A percentile compares a stretch with the other conserved stretches of the same genome.
These are phyloP conservation scores for Casuarius casuarius DNA, from an alignment of 2,113 vertebrate genomes.

Conservation along the genomic window DNA sequence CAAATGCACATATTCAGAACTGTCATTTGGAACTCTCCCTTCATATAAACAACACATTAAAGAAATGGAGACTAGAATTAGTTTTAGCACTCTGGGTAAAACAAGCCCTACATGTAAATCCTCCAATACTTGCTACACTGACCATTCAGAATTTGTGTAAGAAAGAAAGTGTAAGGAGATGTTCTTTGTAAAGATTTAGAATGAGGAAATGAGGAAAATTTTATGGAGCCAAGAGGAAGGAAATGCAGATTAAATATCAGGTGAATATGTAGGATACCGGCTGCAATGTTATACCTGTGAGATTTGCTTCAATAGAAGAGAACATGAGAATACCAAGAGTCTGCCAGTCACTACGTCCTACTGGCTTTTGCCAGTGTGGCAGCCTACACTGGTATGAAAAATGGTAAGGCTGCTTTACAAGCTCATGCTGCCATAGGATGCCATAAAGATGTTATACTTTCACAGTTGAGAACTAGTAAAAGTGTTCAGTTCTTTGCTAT, in stretches of 20 bases:
- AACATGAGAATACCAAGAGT: background rate
- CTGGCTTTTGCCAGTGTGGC: accelerated
- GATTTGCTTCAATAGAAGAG: background rate
- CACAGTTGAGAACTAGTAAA: background rate
- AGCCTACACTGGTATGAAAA: background rate
- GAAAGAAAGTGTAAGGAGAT: no score
- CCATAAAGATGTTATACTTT: background rate
- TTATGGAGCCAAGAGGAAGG: background rate
- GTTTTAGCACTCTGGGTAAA: background rate
- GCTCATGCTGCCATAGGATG: background rate
- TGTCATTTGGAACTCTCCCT: background rate
- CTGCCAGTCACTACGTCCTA: background rate
- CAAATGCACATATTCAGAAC: background rate
- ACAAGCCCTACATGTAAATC: background rate
- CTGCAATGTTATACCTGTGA: background rate
- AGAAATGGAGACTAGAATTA: background rate
- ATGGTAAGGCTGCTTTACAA: background rate
- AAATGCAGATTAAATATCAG: background rate
- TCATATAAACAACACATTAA: background rate
- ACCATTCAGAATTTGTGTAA: background rate
- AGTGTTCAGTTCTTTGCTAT: background rate
- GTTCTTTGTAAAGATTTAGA: background rate
- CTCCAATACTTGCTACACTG: background rate
- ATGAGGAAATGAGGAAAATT: background rate
- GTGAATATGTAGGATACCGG: background rate